These are phyloP conservation scores for Brachylomia viminalis DNA, from an alignment of 2,888 invertebrate genomes.

Conservation along the genomic window DNA sequence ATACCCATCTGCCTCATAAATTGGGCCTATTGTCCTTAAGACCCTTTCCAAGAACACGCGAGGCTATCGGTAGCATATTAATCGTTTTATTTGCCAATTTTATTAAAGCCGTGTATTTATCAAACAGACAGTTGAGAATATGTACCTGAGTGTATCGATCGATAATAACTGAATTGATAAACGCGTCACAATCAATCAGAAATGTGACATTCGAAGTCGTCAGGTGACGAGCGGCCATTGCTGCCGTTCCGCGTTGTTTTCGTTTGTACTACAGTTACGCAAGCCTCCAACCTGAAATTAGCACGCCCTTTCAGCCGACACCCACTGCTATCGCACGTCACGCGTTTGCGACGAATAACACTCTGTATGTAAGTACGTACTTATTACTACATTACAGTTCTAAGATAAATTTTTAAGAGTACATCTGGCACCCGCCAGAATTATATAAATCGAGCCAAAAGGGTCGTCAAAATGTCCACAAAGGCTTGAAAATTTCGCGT, in stretches of 20 bases:
- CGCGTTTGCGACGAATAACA: constrained; percentile 55
- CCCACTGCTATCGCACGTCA: constrained; percentile 73
- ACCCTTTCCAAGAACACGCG: constrained; percentile 43
- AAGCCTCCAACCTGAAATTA: constrained; percentile 75
- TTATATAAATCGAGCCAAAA: constrained; percentile 60
- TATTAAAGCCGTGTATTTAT: not conserved
- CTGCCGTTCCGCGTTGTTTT: constrained; percentile 77
- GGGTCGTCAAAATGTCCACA: constrained; percentile 63
- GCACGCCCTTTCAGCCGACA: constrained; percentile 77
- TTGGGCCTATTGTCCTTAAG: constrained; percentile 47
- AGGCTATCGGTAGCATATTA: constrained; percentile 25
- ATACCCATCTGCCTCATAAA: constrained; percentile 46
- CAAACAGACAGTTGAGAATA: constrained; percentile 1
- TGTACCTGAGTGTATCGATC: constrained; percentile 16
- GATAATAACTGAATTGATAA: constrained; percentile 43
- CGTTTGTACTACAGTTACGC: constrained; percentile 79
- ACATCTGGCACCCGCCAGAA: constrained; percentile 14
- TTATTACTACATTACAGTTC: constrained; percentile 22
- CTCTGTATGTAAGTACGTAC: constrained; percentile 56
- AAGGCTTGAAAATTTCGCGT: constrained; percentile 73
- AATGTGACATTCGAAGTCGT: constrained; percentile 62
- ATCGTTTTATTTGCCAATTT: constrained; percentile 21
- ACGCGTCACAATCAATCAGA: constrained; percentile 64
- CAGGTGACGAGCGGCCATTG: constrained; percentile 63
- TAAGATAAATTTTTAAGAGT: constrained; percentile 12